Evolutionary conservation across 2,797 vertebrate species (phyloP).

Genomic region (Crocodylus rhombifer): DNA sequence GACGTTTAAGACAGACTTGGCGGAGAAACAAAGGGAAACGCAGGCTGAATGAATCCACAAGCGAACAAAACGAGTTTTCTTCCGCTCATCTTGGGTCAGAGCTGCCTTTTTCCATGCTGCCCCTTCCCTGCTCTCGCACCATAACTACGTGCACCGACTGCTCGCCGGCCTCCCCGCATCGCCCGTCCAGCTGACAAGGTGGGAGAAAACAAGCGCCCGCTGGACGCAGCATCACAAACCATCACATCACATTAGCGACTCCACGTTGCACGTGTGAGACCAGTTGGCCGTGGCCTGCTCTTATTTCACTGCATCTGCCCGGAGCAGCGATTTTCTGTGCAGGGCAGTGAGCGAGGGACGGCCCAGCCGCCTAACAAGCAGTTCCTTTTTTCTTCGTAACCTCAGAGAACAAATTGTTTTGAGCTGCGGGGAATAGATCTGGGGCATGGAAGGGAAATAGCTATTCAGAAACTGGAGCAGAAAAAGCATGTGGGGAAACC

Average conservation of each 20-base stretch:
- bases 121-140: background rate
- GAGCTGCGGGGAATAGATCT: accelerated
- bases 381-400: background rate
- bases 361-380: background rate
- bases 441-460: accelerated
- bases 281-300: background rate
- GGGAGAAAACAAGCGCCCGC: background rate
- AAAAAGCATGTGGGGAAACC: background rate
- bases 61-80: constrained; percentile 35
- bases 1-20: constrained; percentile 48
- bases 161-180: background rate
- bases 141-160: background rate
- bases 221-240: background rate
- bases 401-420: accelerated
- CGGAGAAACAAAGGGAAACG: constrained; percentile 52
- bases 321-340: too few relatives aligned
- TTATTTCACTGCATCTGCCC: background rate
- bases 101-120: constrained; percentile 5
- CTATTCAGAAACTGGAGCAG: background rate
- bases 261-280: background rate
- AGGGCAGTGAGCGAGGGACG: too few relatives aligned
- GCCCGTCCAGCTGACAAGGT: background rate
- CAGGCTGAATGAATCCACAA: constrained; percentile 39
- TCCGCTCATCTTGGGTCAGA: constrained; percentile 24
- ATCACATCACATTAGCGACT: background rate